Evolutionary conservation across 2,888 invertebrate species (phyloP).

Genomic region (Hermaeophaga mercurialis): DNA sequence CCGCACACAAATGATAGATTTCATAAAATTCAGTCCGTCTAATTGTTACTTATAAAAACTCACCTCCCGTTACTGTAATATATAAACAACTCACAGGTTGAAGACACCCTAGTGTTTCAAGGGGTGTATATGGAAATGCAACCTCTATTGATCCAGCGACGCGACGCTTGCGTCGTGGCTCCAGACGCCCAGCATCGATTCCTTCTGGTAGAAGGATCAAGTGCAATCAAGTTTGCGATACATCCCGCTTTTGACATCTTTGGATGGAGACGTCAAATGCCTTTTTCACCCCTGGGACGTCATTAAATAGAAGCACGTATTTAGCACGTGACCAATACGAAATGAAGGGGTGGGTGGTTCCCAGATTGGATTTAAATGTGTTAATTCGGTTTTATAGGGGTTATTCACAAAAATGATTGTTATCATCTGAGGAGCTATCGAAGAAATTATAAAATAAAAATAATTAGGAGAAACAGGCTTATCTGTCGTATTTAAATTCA

Average conservation of each 20-base stretch:
- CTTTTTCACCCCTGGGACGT: background rate
- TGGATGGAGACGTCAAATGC: conserved; percentile 7
- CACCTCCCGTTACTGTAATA: conserved; percentile 34
- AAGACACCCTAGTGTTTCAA: conserved; percentile 44
- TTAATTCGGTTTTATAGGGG: no score
- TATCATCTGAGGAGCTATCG: no score
- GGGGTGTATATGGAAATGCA: conserved; percentile 46
- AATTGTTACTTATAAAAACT: no score
- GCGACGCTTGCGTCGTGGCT: conserved; percentile 50
- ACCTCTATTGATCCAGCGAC: conserved; percentile 46
- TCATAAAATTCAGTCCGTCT: no score
- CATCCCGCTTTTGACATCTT: conserved; percentile 12
- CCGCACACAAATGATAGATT: no score
- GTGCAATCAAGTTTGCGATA: conserved; percentile 16
- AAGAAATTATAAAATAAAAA: no score
- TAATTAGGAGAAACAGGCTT: no score
- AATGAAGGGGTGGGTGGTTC: background rate
- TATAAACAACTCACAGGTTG: conserved; percentile 39
- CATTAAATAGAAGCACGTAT: conserved; percentile 8
- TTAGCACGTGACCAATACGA: conserved; percentile 11
- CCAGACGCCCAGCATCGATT: conserved; percentile 45
- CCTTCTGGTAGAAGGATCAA: conserved; percentile 18
- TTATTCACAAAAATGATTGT: no score
- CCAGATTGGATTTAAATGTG: background rate
- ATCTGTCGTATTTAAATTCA: no score